Evolutionary conservation across 2,888 invertebrate genomes (phyloP).

Genomic region (Furcula furcula): DNA sequence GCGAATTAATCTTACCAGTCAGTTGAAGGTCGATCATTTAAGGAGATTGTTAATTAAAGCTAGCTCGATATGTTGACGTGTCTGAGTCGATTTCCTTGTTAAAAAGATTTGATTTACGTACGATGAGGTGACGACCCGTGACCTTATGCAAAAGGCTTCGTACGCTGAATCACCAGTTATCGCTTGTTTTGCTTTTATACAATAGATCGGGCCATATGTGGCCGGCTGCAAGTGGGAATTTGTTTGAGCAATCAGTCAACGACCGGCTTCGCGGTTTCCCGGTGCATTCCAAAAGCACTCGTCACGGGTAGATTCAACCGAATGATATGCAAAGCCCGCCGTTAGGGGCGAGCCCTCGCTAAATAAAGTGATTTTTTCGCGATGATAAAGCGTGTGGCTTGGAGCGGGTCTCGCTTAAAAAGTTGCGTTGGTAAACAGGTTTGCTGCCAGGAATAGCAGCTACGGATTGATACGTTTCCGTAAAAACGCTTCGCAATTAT

Average conservation of each 20-base stretch:
- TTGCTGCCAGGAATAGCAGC: slow-evolving; percentile 27
- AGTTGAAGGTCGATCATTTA: slow-evolving; percentile 55
- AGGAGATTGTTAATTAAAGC: slow-evolving; percentile 62
- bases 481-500: slow-evolving; percentile 43
- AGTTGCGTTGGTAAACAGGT: slow-evolving; percentile 26
- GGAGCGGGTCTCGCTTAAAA: slow-evolving; percentile 10
- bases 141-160: slow-evolving; percentile 63
- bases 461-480: slow-evolving; percentile 34
- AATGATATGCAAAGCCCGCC: slow-evolving; percentile 58
- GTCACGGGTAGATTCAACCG: slow-evolving; percentile 65
- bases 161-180: slow-evolving; percentile 58
- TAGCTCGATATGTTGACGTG: slow-evolving; percentile 40
- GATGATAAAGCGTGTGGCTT: slow-evolving; percentile 21
- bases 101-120: slow-evolving; percentile 64
- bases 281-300: slow-evolving; percentile 53
- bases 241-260: slow-evolving; percentile 62
- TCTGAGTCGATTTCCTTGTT: slow-evolving; percentile 50
- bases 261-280: slow-evolving; percentile 53
- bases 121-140: slow-evolving; percentile 49
- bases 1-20: slow-evolving; percentile 54
- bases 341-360: slow-evolving; percentile 44
- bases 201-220: slow-evolving; percentile 46
- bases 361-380: slow-evolving; percentile 37
- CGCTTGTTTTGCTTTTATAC: slow-evolving; percentile 49
- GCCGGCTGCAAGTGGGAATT: slow-evolving; percentile 38